Percentiles rank a stretch among this genome's conserved stretches.
Evolutionary conservation across 2,888 invertebrate genomes (phyloP).

Genomic region (Desoria tigrina): DNA sequence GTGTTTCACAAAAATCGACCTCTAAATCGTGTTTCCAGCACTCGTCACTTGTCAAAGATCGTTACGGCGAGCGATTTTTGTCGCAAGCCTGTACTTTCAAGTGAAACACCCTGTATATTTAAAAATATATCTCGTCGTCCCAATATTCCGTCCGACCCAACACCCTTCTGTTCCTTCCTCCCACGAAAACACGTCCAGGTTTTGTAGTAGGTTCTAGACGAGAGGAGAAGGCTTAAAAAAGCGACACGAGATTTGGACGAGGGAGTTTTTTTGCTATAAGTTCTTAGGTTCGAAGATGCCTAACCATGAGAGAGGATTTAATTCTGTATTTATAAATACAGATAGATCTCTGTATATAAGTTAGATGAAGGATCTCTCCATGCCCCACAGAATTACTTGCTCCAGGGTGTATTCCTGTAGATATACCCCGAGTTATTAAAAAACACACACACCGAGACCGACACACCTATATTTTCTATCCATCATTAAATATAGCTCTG

Average conservation of each 20-base stretch:
- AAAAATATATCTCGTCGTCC: background rate
- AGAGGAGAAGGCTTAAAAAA: too few species aligned
- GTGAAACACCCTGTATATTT: background rate
- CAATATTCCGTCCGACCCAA: background rate
- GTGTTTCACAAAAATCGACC: too few species aligned
- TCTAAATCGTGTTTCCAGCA: too few species aligned
- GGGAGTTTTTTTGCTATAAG: conserved; percentile 8
- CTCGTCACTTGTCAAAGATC: too few species aligned
- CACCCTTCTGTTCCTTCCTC: too few species aligned
- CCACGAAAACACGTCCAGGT: conserved; percentile 9
- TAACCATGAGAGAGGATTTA: background rate
- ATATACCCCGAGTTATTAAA: too few species aligned
- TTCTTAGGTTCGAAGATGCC: background rate
- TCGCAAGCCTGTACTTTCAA: background rate
- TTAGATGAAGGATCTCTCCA: background rate
- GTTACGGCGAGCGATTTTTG: too few species aligned
- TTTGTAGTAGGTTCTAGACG: background rate
- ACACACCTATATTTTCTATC: too few species aligned
- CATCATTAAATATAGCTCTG: too few species aligned
- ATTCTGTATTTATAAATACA: conserved; percentile 2
- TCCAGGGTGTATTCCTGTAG: too few species aligned
- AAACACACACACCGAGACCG: too few species aligned
- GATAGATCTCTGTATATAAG: background rate
- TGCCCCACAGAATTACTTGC: too few species aligned
- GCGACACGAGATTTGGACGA: background rate